A percentile compares a stretch with the other conserved stretches of the same genome.
Conservation (phyloP, 2,113 vertebrate species). For the Phycodurus eques region DNA sequence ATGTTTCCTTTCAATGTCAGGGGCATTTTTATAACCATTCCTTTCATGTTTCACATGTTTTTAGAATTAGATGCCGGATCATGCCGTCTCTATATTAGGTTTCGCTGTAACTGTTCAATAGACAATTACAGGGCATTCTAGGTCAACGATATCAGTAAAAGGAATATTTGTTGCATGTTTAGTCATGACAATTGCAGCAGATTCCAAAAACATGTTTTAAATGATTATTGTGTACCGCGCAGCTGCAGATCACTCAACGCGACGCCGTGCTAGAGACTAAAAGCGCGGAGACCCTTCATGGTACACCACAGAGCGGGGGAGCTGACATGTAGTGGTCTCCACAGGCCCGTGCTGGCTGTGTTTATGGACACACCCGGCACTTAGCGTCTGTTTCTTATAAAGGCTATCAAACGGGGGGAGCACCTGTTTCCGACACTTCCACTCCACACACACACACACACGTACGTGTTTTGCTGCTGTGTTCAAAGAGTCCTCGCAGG, state of each 20-base stretch:
- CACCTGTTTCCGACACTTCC: conserved; percentile 79
- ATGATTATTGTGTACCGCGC: neutral
- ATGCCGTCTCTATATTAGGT: neutral
- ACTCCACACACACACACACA: conserved; percentile 24
- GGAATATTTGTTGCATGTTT: neutral
- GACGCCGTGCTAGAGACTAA: neutral
- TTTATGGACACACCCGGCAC: conserved; percentile 62
- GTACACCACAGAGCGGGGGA: conserved; percentile 25
- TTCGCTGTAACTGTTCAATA: neutral
- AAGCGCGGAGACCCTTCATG: conserved; percentile 9
- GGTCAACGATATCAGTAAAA: neutral
- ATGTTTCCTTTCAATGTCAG: no score
- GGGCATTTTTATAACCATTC: no score
- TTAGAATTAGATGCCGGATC: no score
- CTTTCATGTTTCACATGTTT: no score
- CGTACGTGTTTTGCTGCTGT: conserved; percentile 53
- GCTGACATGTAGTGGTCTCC: conserved; percentile 49
- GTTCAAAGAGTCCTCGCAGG: conserved; percentile 66
- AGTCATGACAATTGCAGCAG: neutral
- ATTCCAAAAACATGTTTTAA: neutral
- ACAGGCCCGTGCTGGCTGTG: conserved; percentile 50
- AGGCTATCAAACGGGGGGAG: conserved; percentile 70
- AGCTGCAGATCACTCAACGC: neutral
- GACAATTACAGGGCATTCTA: neutral
- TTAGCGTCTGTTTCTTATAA: conserved; percentile 77